A percentile compares a stretch with the other conserved stretches of the same genome.
Evolutionary conservation across 2,113 vertebrate species (phyloP).

Genomic region (Colaptes auratus): DNA sequence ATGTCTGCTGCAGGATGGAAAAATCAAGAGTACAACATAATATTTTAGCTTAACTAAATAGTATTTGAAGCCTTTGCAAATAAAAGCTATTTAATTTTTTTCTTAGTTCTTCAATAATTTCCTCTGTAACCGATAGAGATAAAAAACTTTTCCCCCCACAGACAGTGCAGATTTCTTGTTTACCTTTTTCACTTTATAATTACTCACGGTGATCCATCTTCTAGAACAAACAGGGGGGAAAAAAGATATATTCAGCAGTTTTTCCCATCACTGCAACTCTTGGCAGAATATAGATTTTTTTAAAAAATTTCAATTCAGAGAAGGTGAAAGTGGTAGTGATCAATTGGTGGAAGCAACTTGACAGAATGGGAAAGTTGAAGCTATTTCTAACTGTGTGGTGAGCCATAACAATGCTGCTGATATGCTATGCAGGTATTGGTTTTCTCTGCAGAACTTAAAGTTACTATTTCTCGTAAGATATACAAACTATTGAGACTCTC

Average conservation of each 20-base stretch:
- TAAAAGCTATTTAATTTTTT: not conserved
- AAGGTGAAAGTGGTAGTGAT: not conserved
- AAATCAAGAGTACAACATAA: not conserved
- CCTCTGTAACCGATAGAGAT: not conserved
- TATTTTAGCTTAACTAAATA: not conserved
- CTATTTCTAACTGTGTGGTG: not conserved
- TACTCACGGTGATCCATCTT: slow-evolving; percentile 1
- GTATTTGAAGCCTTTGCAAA: not conserved
- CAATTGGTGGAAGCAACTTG: not conserved
- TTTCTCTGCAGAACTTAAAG: not conserved
- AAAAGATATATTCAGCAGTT: slow-evolving; percentile 25
- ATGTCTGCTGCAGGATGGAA: not conserved
- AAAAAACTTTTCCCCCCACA: not conserved
- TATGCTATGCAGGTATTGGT: not conserved
- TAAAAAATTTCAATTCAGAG: not conserved
- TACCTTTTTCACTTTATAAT: not conserved
- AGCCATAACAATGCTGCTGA: not conserved
- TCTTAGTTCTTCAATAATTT: not conserved
- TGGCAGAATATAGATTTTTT: not conserved
- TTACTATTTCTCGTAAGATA: not conserved
- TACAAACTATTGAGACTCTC: not conserved
- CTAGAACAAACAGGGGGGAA: not conserved
- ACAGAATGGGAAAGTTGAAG: not conserved
- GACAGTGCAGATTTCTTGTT: not conserved
- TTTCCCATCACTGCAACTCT: not conserved